phyloP scores from a whole-genome alignment of 2,888 invertebrate genomes.

The Meteorus colon region DNA sequence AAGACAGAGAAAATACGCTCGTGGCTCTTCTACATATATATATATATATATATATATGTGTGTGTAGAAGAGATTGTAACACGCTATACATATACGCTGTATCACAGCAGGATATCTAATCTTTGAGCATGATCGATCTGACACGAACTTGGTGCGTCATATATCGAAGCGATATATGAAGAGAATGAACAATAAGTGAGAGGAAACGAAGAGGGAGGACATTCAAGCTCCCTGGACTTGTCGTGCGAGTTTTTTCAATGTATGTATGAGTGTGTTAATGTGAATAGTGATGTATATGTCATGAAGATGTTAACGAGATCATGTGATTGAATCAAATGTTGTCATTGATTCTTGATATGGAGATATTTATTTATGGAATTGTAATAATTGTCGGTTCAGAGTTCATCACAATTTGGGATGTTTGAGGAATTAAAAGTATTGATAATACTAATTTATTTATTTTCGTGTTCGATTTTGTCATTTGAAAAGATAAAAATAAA shows the following conservation, averaged over 20 bases:
- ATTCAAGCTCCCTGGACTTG: slow-evolving; percentile 4
- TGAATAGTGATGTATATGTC: slow-evolving; percentile 14
- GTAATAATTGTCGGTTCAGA: no score
- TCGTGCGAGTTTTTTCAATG: neutral
- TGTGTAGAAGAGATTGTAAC: slow-evolving; percentile 54
- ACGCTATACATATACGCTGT: slow-evolving; percentile 58
- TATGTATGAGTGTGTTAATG: neutral
- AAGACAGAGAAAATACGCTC: slow-evolving; percentile 37
- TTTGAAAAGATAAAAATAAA: no score
- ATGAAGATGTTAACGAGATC: slow-evolving; percentile 37
- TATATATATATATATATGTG: slow-evolving; percentile 48
- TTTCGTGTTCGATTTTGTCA: no score
- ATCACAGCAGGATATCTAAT: slow-evolving; percentile 65
- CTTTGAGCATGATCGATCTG: slow-evolving; percentile 69
- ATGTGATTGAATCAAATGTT: neutral
- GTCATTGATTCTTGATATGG: neutral
- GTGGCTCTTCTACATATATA: slow-evolving; percentile 31
- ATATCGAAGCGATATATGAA: slow-evolving; percentile 42
- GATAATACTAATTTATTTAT: no score
- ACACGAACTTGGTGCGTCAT: slow-evolving; percentile 67
- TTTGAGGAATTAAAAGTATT: no score
- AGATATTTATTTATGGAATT: neutral
- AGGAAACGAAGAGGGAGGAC: neutral
- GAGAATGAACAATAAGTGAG: slow-evolving; percentile 18
- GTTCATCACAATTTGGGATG: no score